phyloP scores from a whole-genome alignment of 2,113 vertebrate species.

The Ictalurus furcatus region DNA sequence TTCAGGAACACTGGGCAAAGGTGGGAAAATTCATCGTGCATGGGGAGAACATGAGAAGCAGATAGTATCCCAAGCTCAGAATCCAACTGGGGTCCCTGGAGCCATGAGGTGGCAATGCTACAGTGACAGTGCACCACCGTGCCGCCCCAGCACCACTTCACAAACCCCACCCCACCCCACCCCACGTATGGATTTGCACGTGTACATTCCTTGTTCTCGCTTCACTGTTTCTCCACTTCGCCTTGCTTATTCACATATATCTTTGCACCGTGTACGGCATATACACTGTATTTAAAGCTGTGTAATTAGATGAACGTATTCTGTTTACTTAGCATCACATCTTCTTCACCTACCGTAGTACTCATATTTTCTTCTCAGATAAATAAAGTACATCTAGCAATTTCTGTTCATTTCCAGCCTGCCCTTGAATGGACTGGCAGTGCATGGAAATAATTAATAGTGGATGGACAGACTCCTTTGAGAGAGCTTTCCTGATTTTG shows the following conservation, averaged over 20 bases:
- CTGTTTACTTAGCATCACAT: neutral
- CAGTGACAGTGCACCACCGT: too few species aligned
- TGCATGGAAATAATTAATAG: neutral
- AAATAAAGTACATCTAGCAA: neutral
- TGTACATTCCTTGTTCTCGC: neutral
- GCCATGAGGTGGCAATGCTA: too few species aligned
- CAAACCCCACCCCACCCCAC: too few species aligned
- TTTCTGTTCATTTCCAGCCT: neutral
- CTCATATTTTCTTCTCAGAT: neutral
- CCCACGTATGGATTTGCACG: too few species aligned
- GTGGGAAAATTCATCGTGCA: neutral
- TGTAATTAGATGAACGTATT: neutral
- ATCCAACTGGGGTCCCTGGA: neutral
- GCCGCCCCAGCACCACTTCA: too few species aligned
- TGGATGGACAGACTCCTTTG: neutral
- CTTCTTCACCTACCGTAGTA: neutral
- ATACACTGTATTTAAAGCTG: neutral
- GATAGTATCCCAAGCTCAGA: neutral
- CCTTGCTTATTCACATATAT: neutral
- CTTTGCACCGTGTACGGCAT: neutral
- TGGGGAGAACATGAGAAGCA: neutral
- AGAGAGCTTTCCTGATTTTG: neutral
- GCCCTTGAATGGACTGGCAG: neutral
- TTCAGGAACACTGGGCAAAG: neutral
- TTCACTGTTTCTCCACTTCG: neutral